Conservation (phyloP, 2,888 invertebrate genomes). For the Phragmatobia fuliginosa region DNA sequence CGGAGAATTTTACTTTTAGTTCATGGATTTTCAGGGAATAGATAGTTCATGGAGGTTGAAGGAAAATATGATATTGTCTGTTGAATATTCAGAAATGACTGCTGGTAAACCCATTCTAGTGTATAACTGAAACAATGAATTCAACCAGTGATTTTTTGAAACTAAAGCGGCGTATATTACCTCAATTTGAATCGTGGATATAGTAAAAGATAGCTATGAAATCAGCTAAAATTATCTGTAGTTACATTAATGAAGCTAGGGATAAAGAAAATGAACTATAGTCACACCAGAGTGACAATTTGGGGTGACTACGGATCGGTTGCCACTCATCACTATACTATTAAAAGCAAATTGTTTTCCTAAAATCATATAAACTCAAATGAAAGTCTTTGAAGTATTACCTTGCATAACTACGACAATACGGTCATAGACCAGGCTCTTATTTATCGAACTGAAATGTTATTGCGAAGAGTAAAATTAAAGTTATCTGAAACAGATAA, state of each 20-base stretch:
- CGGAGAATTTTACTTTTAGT: not conserved
- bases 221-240: too few species aligned
- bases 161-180: too few species aligned
- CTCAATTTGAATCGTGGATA: not conserved
- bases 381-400: slow-evolving; percentile 2
- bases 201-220: not conserved
- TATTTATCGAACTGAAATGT: slow-evolving; percentile 38
- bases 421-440: slow-evolving; percentile 19
- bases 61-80: too few species aligned
- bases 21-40: not conserved
- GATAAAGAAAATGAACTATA: too few species aligned
- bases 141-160: too few species aligned
- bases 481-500: slow-evolving; percentile 50
- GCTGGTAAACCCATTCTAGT: not conserved
- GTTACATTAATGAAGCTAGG: too few species aligned
- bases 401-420: not conserved
- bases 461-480: slow-evolving; percentile 44
- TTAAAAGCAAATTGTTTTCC: not conserved
- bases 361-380: not conserved
- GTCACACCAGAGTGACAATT: too few species aligned
- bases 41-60: not conserved
- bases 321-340: too few species aligned
- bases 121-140: too few species aligned
- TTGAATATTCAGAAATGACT: not conserved
- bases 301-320: too few species aligned